Conservation (phyloP, 1,140 invertebrate genomes). For the Marisa cornuarietis region DNA sequence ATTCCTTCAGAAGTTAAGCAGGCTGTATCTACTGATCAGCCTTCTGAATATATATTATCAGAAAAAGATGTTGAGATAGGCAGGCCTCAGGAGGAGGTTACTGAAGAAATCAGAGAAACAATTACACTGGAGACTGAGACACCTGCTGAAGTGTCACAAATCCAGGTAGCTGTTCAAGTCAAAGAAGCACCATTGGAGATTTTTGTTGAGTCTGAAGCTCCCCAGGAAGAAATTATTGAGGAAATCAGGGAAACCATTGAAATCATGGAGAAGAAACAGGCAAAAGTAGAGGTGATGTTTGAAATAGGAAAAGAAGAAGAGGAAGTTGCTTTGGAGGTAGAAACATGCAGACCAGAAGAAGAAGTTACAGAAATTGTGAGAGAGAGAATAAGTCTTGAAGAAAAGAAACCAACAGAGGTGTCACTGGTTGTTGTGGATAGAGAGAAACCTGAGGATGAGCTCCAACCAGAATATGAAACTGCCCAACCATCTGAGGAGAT, state of each 20-base stretch:
- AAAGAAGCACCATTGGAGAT: constrained; percentile 24
- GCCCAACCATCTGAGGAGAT: constrained; percentile 36
- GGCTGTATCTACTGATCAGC: constrained; percentile 27
- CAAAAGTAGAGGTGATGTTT: constrained; percentile 24
- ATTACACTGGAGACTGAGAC: constrained; percentile 24
- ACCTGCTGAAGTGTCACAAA: constrained; percentile 6
- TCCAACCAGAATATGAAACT: constrained; percentile 20
- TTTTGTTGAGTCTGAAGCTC: constrained; percentile 28
- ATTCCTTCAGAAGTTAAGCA: constrained; percentile 21
- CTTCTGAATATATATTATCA: constrained; percentile 21
- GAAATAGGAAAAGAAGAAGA: constrained; percentile 22
- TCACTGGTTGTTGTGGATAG: constrained; percentile 12
- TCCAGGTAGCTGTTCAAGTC: constrained; percentile 17
- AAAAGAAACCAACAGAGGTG: constrained; percentile 25
- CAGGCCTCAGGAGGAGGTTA: constrained; percentile 32
- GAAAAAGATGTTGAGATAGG: constrained; percentile 27
- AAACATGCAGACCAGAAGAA: constrained; percentile 23
- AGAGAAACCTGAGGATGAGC: constrained; percentile 12
- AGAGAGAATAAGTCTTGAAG: constrained; percentile 28
- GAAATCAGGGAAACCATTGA: constrained; percentile 32
- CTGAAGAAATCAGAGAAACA: constrained; percentile 38
- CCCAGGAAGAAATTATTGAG: constrained; percentile 33
- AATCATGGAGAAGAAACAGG: constrained; percentile 26
- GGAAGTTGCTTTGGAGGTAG: constrained; percentile 29
- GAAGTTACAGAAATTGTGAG: constrained; percentile 28